Evolutionary conservation across 2,797 vertebrate species (phyloP), one percentile per base, ranked within the genome.

Genomic region (Muraenolepis orangiensis): DNA sequence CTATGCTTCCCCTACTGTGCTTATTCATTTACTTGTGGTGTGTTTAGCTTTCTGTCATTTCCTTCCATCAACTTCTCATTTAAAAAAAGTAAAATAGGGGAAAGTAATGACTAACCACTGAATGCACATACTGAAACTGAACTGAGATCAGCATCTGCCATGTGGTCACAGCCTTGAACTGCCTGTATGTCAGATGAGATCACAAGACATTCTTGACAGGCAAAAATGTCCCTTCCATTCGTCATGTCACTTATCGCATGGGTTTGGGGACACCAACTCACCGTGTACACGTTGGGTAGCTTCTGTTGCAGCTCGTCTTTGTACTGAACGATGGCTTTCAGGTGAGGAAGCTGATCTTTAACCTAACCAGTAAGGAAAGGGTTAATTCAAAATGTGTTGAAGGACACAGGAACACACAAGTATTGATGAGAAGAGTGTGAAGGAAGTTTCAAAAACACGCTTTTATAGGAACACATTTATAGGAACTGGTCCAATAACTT

Each of bases 321-420:
- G 75, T 95, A 95, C 71, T 94, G 93, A 75, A 95, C 88, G 14
- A 95, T 95, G 18, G 94, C 94, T 80, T 95, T 95, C 74, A 95
- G 86, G 67, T 93, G 90, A 76, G 93, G 93, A 12, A 95, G 85
- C 7, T 93, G 82, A 78, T 93, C 89, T 90, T 90, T 93, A 74
- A 95, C 66, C 94, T 95, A 26, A 12, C 72, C 72, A 77, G 29
- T 18, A 18, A 67, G 66, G 66, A 67, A 66, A 67, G 0, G 18
- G 7, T 14, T 16, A 26, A 14, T 29, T 66, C 14, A 5, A 30
- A 26, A 16, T 3, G 0, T 7, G 4, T 61, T 23, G 11, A 12
- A 57, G 8, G 14, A 20, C 14, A 18, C 42, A 46, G 2, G 1
- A 12, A 61, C 51, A 26, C 5, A 57, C 51, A 23, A 7, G 36